phyloP scores from a whole-genome alignment of 2,888 invertebrate genomes.

The Rotaria macrura region DNA sequence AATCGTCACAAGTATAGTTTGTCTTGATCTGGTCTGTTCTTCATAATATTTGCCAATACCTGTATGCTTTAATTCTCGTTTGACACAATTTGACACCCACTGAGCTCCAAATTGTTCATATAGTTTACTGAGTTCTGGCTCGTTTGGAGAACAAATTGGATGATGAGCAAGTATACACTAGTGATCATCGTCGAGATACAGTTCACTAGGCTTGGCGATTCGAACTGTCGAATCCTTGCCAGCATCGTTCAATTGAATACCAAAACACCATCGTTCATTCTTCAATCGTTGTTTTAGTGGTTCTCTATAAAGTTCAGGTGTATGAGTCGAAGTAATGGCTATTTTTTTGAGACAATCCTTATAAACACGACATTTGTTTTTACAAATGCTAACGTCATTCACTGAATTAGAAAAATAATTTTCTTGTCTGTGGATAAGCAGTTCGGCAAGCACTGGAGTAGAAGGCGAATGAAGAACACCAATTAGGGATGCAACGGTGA shows the following conservation, averaged over 20 bases:
- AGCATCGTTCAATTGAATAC: neutral
- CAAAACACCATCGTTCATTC: neutral
- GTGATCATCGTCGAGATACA: conserved; percentile 2
- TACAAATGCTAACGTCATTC: neutral
- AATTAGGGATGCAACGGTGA: too few species aligned
- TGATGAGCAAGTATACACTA: neutral
- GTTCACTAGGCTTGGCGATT: neutral
- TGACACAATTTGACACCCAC: neutral
- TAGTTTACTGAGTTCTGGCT: neutral
- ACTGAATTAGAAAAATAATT: neutral
- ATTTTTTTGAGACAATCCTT: neutral
- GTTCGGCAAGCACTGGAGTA: neutral
- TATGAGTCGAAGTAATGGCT: neutral
- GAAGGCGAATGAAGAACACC: neutral
- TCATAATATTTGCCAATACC: neutral
- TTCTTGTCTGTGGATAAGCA: neutral
- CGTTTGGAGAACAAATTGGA: neutral
- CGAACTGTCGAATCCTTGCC: too few species aligned
- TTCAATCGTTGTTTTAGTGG: neutral
- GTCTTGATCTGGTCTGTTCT: neutral
- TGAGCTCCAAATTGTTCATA: neutral
- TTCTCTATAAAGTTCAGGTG: neutral
- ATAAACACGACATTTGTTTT: neutral
- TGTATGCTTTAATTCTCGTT: neutral
- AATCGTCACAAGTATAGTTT: too few species aligned